Base-by-base conservation (phyloP, 2,797 vertebrate species). In the Tamandua tetradactyla region DNA sequence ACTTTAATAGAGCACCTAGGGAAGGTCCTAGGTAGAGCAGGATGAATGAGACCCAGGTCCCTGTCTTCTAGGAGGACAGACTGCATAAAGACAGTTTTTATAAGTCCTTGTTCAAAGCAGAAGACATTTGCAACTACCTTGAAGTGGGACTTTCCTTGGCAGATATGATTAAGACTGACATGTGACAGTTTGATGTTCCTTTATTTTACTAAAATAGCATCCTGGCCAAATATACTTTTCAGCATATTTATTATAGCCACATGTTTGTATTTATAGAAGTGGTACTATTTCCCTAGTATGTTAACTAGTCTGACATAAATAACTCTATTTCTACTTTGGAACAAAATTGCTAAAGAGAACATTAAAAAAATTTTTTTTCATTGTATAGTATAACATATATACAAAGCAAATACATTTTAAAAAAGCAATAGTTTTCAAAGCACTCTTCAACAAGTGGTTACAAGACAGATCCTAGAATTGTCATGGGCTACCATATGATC, bases 241-340 rank as follows among this genome's bases (percentile, higher is more conserved):
- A 90, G 66, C 83, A 82, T 66, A 57, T 91, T 78, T 61, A 89
- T 95, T 94, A 87, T 81, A 81, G 75, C 23, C 30, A 4, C 66
- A 27, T 57, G 90, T 95, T 96, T 95, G 59, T 95, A 89, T 94
- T 96, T 95, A 92, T 27, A 11, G 76, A 89, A 95, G 40, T 1
- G 68, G 23, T 52, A 82, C 79, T 96, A 94, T 97, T 95, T 92
- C 79, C 81, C 87, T 87, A 17, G 86, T 80, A 93, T 94, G 85
- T 83, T 93, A 96, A 35, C 79, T 25, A 95, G 94, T 49, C 84
- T 72, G 93, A 87, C 84, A 81, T 87, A 95, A 35, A 86, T 95
- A 95, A n/a, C 92, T 96, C 90, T 96, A 18, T 94, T 96, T 97
- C 96, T 93, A 89, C 93, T 95, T 89, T 94, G 92, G 82, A 75